A percentile compares a stretch with the other conserved stretches of the same genome.
Conservation (phyloP, 2,888 invertebrate genomes). For the Therioaphis trifolii region DNA sequence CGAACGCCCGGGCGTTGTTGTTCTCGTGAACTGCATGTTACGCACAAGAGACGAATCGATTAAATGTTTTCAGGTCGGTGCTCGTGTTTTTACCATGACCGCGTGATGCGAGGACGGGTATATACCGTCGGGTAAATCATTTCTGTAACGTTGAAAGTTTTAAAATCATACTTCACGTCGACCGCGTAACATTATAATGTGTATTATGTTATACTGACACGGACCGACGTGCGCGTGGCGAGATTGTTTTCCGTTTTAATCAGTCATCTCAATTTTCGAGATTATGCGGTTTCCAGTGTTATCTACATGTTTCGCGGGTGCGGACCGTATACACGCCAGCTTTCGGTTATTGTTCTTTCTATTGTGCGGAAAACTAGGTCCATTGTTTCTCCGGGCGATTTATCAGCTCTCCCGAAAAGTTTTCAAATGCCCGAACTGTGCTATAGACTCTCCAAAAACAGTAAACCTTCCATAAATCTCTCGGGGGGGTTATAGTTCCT, state of each 20-base stretch:
- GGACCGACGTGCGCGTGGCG: not conserved
- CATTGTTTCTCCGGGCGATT: conserved; percentile 50
- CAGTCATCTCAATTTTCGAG: not conserved
- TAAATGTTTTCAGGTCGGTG: too few relatives aligned
- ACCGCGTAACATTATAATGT: not conserved
- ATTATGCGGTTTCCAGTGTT: conserved; percentile 4
- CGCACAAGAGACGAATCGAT: too few relatives aligned
- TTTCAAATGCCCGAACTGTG: conserved; percentile 42
- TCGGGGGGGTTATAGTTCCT: conserved; percentile 19
- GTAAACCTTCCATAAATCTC: conserved; percentile 51
- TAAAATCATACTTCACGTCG: not conserved
- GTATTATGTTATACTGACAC: not conserved
- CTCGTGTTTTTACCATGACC: too few relatives aligned
- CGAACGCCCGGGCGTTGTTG: too few relatives aligned
- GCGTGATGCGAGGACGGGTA: too few relatives aligned
- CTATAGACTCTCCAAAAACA: conserved; percentile 50
- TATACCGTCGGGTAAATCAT: too few relatives aligned
- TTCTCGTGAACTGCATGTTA: too few relatives aligned
- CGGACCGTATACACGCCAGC: not conserved
- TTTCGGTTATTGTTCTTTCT: conserved; percentile 44
- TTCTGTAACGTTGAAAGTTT: not conserved
- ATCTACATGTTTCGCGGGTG: conserved; percentile 22
- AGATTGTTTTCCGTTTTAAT: conserved; percentile 30
- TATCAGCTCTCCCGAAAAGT: conserved; percentile 51
- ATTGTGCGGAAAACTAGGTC: conserved; percentile 21